phyloP scores from a whole-genome alignment of 2,888 invertebrate species.

The Litoditis marina region DNA sequence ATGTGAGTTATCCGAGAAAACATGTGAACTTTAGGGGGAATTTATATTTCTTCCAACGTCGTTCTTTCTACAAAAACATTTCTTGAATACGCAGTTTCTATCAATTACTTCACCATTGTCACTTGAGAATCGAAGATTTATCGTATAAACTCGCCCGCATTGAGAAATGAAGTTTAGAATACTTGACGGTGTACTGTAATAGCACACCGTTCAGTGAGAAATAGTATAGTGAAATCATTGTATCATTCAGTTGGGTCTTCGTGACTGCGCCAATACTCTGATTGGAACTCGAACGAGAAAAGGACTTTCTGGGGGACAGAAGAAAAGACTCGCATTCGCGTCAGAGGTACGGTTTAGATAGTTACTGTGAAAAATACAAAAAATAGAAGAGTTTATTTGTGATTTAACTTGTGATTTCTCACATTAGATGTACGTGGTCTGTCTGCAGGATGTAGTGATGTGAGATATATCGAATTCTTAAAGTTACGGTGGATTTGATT shows the following conservation, averaged over 20 bases:
- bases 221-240: too few relatives aligned
- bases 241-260: conserved; percentile 63
- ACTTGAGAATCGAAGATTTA: not conserved
- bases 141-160: too few relatives aligned
- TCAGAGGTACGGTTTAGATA: conserved; percentile 73
- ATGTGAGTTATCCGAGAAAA: conserved; percentile 45
- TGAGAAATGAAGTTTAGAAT: too few relatives aligned
- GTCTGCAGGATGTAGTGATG: not conserved
- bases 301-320: conserved; percentile 87
- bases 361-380: not conserved
- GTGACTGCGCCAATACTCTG: conserved; percentile 72
- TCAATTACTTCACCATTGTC: not conserved
- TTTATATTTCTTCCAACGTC: not conserved
- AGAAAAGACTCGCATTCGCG: conserved; percentile 86
- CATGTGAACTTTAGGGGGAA: not conserved
- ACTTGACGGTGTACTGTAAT: too few relatives aligned
- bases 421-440: too few relatives aligned
- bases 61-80: too few relatives aligned
- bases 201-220: too few relatives aligned
- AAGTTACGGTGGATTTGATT: too few relatives aligned
- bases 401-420: too few relatives aligned
- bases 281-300: conserved; percentile 78
- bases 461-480: too few relatives aligned
- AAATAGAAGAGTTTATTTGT: not conserved
- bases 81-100: not conserved